These are phyloP conservation scores for Drosophila demipolita DNA, from an alignment of 2,888 invertebrate genomes.

Conservation along the genomic window DNA sequence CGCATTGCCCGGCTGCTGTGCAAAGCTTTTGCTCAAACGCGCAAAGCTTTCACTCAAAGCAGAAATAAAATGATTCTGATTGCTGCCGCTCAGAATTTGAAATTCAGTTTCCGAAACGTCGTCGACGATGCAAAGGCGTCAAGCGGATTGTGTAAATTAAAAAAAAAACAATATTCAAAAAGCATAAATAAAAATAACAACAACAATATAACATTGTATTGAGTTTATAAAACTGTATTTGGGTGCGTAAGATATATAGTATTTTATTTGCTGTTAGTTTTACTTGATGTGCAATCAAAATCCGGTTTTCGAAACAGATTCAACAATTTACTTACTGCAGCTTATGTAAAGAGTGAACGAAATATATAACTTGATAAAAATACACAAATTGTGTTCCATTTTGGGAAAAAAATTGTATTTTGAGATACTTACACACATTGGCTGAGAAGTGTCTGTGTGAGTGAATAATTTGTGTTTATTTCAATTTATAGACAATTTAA, in stretches of 20 bases:
- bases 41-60: conserved; percentile 67
- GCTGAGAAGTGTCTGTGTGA: conserved; percentile 7
- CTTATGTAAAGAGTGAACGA: conserved; percentile 9
- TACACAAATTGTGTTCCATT: conserved; percentile 48
- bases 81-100: conserved; percentile 58
- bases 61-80: conserved; percentile 34
- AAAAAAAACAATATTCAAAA: conserved; percentile 10
- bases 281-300: conserved; percentile 45
- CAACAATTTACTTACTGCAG: conserved; percentile 39
- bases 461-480: conserved; percentile 30
- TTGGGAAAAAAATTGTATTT: conserved; percentile 33
- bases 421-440: conserved; percentile 15
- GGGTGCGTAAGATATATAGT: conserved; percentile 64
- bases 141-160: conserved; percentile 33
- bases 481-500: conserved; percentile 38
- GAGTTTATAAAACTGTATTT: conserved; percentile 34
- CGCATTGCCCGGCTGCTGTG: conserved; percentile 63
- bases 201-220: conserved; percentile 16
- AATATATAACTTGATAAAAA: conserved; percentile 66
- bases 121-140: conserved; percentile 52
- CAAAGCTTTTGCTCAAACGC: conserved; percentile 50
- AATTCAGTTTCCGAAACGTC: conserved; percentile 66
- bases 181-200: conserved; percentile 1
- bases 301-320: conserved; percentile 38
- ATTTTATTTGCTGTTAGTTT: conserved; percentile 19